Evolutionary conservation across 2,113 vertebrate species (phyloP).

Genomic region (Austrofundulus limnaeus): DNA sequence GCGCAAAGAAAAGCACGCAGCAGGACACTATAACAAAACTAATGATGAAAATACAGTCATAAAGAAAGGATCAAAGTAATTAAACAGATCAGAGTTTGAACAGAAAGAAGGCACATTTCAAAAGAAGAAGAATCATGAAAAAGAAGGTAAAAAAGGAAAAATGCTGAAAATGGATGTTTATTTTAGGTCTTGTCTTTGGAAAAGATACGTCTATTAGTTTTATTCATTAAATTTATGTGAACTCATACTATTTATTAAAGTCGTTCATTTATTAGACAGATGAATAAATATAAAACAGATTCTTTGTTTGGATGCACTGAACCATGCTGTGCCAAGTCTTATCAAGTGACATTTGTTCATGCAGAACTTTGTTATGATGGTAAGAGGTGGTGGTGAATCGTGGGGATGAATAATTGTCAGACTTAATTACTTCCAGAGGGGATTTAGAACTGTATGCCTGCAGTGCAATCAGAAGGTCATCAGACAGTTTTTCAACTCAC

Average conservation of each 20-base stretch:
- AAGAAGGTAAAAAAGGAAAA: background rate
- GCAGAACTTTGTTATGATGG: slow-evolving; percentile 47
- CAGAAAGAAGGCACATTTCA: no score
- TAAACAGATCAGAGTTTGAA: no score
- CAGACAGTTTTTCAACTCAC: background rate
- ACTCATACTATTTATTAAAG: slow-evolving; percentile 33
- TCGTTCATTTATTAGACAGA: slow-evolving; percentile 17
- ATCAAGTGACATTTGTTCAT: slow-evolving; percentile 35
- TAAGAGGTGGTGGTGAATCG: slow-evolving; percentile 20
- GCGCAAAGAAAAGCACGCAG: no score
- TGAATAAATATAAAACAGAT: slow-evolving; percentile 16
- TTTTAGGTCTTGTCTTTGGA: slow-evolving; percentile 9
- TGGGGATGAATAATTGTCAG: slow-evolving; percentile 38
- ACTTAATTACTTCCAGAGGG: slow-evolving; percentile 51
- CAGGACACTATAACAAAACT: no score
- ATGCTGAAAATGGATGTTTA: background rate
- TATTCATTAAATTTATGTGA: slow-evolving; percentile 17
- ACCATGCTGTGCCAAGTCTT: slow-evolving; percentile 30
- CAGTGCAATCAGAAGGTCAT: background rate
- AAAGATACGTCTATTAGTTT: slow-evolving; percentile 28
- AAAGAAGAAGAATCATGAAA: no score
- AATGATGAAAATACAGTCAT: no score
- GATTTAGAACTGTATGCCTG: slow-evolving; percentile 15
- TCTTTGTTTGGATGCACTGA: slow-evolving; percentile 33
- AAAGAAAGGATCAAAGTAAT: no score